Base-by-base conservation (phyloP, 1,140 invertebrate species). In the Drosophila varians region DNA sequence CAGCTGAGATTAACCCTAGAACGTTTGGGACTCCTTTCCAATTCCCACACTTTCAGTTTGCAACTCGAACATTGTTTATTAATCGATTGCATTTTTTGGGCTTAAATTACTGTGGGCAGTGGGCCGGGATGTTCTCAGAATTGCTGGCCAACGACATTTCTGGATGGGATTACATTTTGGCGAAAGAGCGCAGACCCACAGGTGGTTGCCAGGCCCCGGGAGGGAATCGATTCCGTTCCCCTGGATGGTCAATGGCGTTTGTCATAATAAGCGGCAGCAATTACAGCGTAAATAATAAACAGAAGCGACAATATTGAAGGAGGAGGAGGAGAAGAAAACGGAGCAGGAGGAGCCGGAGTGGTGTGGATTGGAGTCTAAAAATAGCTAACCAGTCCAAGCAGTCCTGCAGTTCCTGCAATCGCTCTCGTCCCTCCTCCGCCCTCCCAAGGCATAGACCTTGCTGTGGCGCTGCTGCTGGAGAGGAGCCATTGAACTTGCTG, bases 221-320 rank as follows among this genome's bases (percentile, higher is more conserved):
- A n/a, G n/a, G n/a, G n/a, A n/a, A n/a, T n/a, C n/a, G n/a, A 6
- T 26, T 6, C 25, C 25, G 7, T 7, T 26, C 28, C 28, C 60
- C 11, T 47, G 45, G 16, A 38, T 14, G 36, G n/a, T 7, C 36
- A 38, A 14, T 36, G 5, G 4, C 52, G 60, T 70, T 68, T 56
- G 48, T 66, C 62, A 57, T 64, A 69, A 72, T 70, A 56, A 55
- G 55, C 40, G n/a, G n/a, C 19, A 48, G 64, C 77, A 75, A 78
- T 87, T 87, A 71, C 69, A 64, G 69, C 68, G 82, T 77, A 75
- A 77, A 88, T 88, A 53, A 88, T 88, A 65, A 74, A 65, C 66
- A 65, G 42, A 58, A 56, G 53, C 65, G 56, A 48, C 78, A 68
- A 49, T 58, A 16, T 16, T 12, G 36, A 1, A n/a, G n/a, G n/a